Base-by-base conservation (phyloP, 1,140 invertebrate species). In the Mactra quadrangularis region DNA sequence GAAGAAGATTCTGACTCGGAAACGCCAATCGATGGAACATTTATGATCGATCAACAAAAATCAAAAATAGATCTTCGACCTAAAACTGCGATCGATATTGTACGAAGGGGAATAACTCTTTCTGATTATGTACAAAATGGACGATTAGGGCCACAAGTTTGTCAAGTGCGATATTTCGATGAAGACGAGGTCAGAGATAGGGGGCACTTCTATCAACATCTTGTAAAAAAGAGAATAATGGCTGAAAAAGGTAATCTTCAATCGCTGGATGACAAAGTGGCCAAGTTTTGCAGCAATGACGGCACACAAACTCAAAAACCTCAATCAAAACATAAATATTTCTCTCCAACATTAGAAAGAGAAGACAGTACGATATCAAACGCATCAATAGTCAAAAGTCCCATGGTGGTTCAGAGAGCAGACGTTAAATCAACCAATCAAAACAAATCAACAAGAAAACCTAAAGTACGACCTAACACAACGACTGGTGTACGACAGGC, bases 181-280 rank as follows among this genome's bases (percentile, higher is more conserved):
- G 79, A 82, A 7, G 79, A 82, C 45, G 79, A 82, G 35, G n/a
- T 82, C 22, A 82, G 74, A 25, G 79, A 82, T 45, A 38, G 79
- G 27, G 79, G 57, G 17, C 38, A 52, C 13, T 74, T 82, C 25
- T 82, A 82, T 47, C 47, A 53, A 33, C 70, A 82, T 53, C 25
- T 82, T 38, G 79, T 82, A 13, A 11, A 82, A 25, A 72, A 53
- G 45, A 27, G 79, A 31, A 82, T 82, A n/a, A 41, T 35, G 19
- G 31, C 47, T 31, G 79, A 82, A 31, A 82, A 82, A 41, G 64
- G 52, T 57, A 72, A 47, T 31, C 57, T 52, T 3, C 22, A 74
- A 19, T 50, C 15, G 27, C 33, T 82, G 17, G 66, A 68, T 78
- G 78, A 83, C 57, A 84, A 45, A 55, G 74, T 75, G 50, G 72